A percentile compares a stretch with the other conserved stretches of the same genome.
Conservation (phyloP, 1,140 invertebrate species). For the Panulirus ornatus region DNA sequence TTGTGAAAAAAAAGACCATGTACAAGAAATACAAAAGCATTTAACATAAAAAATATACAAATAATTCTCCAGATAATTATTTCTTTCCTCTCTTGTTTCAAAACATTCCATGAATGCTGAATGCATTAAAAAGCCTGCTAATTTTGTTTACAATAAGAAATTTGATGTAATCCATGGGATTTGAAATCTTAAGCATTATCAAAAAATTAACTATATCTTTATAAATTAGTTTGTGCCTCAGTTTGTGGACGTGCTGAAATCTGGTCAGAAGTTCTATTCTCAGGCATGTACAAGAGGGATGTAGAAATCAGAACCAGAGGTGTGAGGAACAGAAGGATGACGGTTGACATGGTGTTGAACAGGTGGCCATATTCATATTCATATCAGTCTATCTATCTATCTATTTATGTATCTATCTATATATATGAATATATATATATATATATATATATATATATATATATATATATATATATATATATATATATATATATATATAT, state of each 20-base stretch:
- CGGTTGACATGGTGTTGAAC: slow-evolving; percentile 71
- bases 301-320: slow-evolving; percentile 67
- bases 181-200: not conserved
- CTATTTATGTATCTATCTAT: too few relatives aligned
- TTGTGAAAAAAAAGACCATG: too few relatives aligned
- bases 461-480: slow-evolving; percentile 14
- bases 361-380: slow-evolving; percentile 70
- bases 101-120: not conserved
- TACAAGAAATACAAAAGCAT: too few relatives aligned
- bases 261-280: slow-evolving; percentile 19
- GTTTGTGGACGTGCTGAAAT: slow-evolving; percentile 24
- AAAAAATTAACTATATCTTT: not conserved
- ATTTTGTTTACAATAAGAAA: not conserved
- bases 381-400: too few relatives aligned
- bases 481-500: slow-evolving; percentile 14
- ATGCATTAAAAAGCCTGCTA: not conserved
- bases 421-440: too few relatives aligned
- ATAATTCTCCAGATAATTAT: not conserved
- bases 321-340: slow-evolving; percentile 71
- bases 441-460: slow-evolving; percentile 14
- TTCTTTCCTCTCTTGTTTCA: not conserved
- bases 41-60: too few relatives aligned
- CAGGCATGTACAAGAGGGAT: slow-evolving; percentile 63
- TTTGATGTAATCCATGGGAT: not conserved
- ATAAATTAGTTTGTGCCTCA: slow-evolving; percentile 7